Percentiles rank a stretch among this genome's conserved stretches.
phyloP scores from a whole-genome alignment of 2,113 vertebrate genomes.

The Mormoops blainvillei region DNA sequence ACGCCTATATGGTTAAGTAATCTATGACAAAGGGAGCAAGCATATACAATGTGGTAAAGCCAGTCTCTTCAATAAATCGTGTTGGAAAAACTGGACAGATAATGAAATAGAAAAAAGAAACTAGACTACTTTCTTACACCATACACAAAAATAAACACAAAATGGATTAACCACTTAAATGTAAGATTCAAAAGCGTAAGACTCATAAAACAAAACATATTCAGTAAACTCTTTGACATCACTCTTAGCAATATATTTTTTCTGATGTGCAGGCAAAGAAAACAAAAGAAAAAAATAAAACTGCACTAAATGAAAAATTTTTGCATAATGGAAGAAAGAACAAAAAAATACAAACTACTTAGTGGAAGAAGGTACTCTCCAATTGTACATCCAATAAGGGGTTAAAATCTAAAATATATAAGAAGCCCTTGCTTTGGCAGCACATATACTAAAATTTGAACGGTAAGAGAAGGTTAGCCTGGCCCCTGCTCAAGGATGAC shows the following conservation, averaged over 20 bases:
- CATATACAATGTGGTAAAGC: background rate
- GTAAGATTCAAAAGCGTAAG: background rate
- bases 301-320: background rate
- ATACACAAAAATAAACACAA: too few relatives aligned
- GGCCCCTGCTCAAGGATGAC: too few relatives aligned
- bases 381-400: background rate
- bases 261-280: background rate
- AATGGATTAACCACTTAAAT: background rate
- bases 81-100: background rate
- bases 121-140: background rate
- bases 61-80: background rate
- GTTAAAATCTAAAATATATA: background rate
- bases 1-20: background rate
- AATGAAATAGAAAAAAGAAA: too few relatives aligned
- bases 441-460: too few relatives aligned
- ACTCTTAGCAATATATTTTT: background rate
- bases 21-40: background rate
- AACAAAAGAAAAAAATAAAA: background rate
- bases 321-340: background rate
- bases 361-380: background rate
- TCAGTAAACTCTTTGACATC: background rate
- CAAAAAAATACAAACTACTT: background rate
- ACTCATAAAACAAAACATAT: background rate
- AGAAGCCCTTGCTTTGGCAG: background rate
- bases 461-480: too few relatives aligned